Conservation (phyloP, 2,797 vertebrate genomes). For the Potorous gilbertii region DNA sequence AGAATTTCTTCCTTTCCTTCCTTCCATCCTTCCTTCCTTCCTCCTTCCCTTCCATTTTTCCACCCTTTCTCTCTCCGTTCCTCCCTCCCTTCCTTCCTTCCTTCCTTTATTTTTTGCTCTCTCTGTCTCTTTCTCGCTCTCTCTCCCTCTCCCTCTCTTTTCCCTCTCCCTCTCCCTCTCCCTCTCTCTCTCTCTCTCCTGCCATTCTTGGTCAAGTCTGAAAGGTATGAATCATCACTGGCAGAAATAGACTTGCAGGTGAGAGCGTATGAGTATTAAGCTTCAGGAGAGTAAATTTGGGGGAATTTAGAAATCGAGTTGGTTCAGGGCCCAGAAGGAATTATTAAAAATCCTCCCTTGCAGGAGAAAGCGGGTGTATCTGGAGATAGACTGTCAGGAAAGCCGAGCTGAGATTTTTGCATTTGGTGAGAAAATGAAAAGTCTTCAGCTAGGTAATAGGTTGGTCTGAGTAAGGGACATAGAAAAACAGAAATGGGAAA, state of each 20-base stretch:
- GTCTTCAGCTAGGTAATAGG: rapidly evolving
- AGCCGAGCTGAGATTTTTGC: not conserved
- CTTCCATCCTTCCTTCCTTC: not conserved
- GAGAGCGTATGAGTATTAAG: not conserved
- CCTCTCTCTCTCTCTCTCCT: too few relatives aligned
- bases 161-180: too few relatives aligned
- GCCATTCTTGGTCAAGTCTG: not conserved
- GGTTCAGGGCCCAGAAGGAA: constrained; percentile 24
- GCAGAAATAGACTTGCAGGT: not conserved
- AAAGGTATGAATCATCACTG: not conserved
- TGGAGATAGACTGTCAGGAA: not conserved
- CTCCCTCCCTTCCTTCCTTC: not conserved
- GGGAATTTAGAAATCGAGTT: not conserved
- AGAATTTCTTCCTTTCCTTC: not conserved
- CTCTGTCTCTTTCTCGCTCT: too few relatives aligned
- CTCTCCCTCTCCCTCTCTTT: too few relatives aligned
- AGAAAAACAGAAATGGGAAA: not conserved
- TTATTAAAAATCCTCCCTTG: not conserved
- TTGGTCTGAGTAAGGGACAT: not conserved
- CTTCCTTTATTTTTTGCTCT: not conserved
- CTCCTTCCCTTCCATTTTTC: not conserved
- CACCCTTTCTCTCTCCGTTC: not conserved
- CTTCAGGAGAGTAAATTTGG: not conserved
- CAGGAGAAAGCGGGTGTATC: not conserved
- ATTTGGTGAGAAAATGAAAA: rapidly evolving